Evolutionary conservation across 2,888 invertebrate genomes (phyloP), one percentile per base, ranked within the genome.

Genomic region (Volucella inflata): DNA sequence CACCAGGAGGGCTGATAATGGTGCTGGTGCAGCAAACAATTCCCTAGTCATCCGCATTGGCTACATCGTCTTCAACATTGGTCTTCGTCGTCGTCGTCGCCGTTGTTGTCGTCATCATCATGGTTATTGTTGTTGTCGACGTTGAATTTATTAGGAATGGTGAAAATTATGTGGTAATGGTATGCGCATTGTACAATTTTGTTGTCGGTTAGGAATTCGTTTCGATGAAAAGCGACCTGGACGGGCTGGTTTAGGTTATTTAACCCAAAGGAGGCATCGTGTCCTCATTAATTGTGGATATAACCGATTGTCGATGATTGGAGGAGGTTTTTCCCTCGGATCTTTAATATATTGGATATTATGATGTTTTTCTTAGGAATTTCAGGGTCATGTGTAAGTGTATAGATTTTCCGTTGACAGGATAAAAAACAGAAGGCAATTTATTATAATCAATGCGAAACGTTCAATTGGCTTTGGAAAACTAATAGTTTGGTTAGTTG

Each of bases 81-180:
- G 30, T 30, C n/a, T n/a, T 62, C 67, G 14, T 50, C 38, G 16
- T 51, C 42, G 36, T 60, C 53, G 57, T 75, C 67, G 59, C 21
- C 67, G 36, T 60, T 14, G 71, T 40, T 48, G 40, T 38, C 14
- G 57, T 65, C 59, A 17, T 30, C 36, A n/a, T 51, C 36, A 16
- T 74, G 30, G 40, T 36, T 12, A 44, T 30, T 30, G 57, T 70
- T 55, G 30, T 50, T 30, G 55, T 64, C 50, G 46, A 51, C 57
- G 48, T 84, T 67, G 67, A 81, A 85, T 81, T 85, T 85, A 85
- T 81, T 85, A 85, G 81, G 85, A 85, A 85, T 85, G 85, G 85
- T 85, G 85, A 85, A 85, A 85, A 85, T 85, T 85, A 85, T 85
- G 85, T 85, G 85, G 85, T 85, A 85, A 85, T 85, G 67, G 85